Evolutionary conservation across 2,888 invertebrate species (phyloP), one percentile per base, ranked within the genome.

Genomic region (Pollenia amentaria): DNA sequence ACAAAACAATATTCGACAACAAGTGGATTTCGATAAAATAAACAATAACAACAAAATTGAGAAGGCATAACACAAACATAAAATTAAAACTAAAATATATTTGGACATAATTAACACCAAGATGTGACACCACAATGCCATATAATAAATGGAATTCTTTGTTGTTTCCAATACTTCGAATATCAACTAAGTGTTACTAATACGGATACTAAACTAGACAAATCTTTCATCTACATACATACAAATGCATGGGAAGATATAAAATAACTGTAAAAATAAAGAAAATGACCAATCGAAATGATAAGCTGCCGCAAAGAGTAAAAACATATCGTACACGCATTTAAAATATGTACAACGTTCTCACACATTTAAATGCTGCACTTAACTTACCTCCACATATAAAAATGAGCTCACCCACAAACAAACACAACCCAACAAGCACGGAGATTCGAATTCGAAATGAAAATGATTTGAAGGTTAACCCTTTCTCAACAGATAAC

Each of bases 21-120:
- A 88, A 88, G 88, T 88, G 87, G 88, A 86, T 76, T 83, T 76
- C 12, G 46, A 78, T 69, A 51, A 70, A 70, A 80, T 55, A 46
- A 69, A 73, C 29, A 70, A 69, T 46, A 42, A 62, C 60, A 67
- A 57, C 53, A 55, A 42, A 48, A 62, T 11, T 14, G 11, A 12
- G n/a, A 77, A 48, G 10, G 57, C 40, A 69, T 62, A 38, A 72
- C 2, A 81, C 72, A 77, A 70, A 55, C 51, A 55, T 16, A 40
- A 60, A 73, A 42, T 29, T 48, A 60, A 42, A 60, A 46, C 40
- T 38, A 38, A 44, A 77, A 78, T 48, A 65, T 14, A 81, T 79
- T 80, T 60, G 85, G 88, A 88, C 87, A 88, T 88, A 88, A 88
- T 88, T 88, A 88, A 88, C 88, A 88, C 88, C 85, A 55, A 87